Base-by-base conservation (phyloP, 2,113 vertebrate genomes). In the Mirounga angustirostris region DNA sequence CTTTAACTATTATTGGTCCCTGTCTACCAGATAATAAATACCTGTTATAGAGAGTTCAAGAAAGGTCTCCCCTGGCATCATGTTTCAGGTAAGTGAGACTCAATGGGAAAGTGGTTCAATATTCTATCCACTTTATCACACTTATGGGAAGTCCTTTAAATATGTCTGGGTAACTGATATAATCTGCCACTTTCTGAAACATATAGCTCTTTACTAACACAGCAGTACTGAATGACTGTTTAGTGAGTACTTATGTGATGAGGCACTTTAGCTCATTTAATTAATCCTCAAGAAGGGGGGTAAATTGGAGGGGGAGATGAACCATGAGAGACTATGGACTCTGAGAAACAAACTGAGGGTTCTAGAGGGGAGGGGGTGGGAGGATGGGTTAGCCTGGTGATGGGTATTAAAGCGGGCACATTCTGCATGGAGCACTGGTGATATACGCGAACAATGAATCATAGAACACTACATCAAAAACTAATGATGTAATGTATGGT, bases 161-260 rank as follows among this genome's bases (percentile, higher is more conserved):
- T 59, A 79, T 61, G 86, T 79, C 71, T 87, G 67, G 56, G 67
- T 65, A 95, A 96, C 52, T 89, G 84, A 67, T 73, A 88, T 96
- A 90, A 59, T 85, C 71, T 85, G 15, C 59, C 76, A 93, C 24
- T 92, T 95, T 87, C 61, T 96, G 73, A 92, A 94, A 93, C 33
- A 71, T 22, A 3, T 5, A 56, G 22, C 5, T 65, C 26, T 87
- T 97, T 36, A 28, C 36, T 50, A 46, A 85, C 6, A 36, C 18
- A 79, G 26, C 63, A 95, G 36, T 88, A 58, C 12, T 12, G 40
- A 96, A 28, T n/a, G 76, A 87, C 40, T 59, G 36, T 83, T 83
- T 43, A 86, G 36, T 59, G 80, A 91, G 61, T 43, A 73, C 6
- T 87, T 28, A 81, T 1, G 8, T 56, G 86, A 22, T 40, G 26